Base-by-base conservation (phyloP, 1,140 invertebrate genomes). In the Diorhabda carinulata region DNA sequence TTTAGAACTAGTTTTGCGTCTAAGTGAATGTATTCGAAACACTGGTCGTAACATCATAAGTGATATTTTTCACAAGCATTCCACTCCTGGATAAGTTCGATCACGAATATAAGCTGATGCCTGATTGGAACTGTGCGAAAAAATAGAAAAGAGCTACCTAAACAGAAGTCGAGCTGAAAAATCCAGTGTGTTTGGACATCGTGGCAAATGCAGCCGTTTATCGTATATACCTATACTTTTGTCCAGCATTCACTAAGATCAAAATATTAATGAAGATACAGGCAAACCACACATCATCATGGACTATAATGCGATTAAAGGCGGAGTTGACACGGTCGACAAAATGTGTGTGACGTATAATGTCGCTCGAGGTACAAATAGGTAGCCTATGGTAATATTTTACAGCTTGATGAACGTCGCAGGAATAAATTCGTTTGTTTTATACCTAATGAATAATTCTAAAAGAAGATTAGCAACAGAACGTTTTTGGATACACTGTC, bases 61-160 rank as follows among this genome's bases (percentile, higher is more conserved):
- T 25, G 78, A 80, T 62, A 80, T 81, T 72, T 73, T 81, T 80
- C 64, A 78, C 74, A 42, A 75, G 73, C 62, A 70, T 73, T 52
- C 44, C 57, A n/a, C 66, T 76, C 8, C 64, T 72, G 41, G 25
- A 64, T 64, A 70, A 71, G 10, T 61, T 77, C 57, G 57, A 74
- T 3, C 66, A 43, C 42, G 56, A 74, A 60, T 70, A 66, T 64
- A 74, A 73, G n/a, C 47, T 80, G 2, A 25, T 76, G 77, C 43
- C 52, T 74, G 43, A 57, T 76, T 9, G 76, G 77, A 57, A 80
- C 76, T 25, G 57, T n/a, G n/a, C 76, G 40, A 75, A 71, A 72
- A 74, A 73, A 70, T 74, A 76, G 68, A 80, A 76, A 75, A 25
- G 25, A n/a, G n/a, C n/a, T n/a, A n/a, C n/a, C n/a, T n/a, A n/a